Evolutionary conservation across 1,140 invertebrate genomes (phyloP).

Genomic region (Eufriesea mexicana): DNA sequence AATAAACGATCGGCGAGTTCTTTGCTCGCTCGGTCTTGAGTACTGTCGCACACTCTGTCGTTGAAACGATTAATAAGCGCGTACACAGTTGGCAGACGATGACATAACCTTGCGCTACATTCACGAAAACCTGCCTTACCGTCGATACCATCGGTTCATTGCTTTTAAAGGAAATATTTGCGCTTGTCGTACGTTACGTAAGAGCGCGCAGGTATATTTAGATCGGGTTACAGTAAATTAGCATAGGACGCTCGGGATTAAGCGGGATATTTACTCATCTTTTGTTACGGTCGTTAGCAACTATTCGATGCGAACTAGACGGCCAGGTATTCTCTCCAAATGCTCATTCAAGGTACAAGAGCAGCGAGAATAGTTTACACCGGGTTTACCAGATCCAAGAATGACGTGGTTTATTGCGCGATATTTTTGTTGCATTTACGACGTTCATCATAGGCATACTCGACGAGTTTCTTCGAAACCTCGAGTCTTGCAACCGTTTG

Average conservation of each 20-base stretch:
- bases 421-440: constrained; percentile 15
- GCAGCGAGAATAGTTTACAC: constrained; percentile 3
- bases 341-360: constrained; percentile 17
- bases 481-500: background rate
- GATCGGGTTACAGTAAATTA: no score
- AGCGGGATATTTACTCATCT: background rate
- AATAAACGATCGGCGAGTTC: constrained; percentile 20
- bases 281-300: background rate
- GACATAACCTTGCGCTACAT: constrained; percentile 30
- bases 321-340: background rate
- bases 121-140: background rate
- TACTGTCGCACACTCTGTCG: background rate
- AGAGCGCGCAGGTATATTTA: no score
- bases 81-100: constrained; percentile 26
- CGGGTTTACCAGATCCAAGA: constrained; percentile 1
- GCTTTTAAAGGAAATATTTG: background rate
- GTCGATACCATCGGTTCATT: background rate
- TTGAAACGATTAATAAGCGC: constrained; percentile 32
- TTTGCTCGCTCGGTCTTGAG: background rate
- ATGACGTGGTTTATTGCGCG: background rate
- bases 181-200: background rate
- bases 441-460: background rate
- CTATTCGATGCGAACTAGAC: background rate
- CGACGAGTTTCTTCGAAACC: background rate
- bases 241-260: no score